These are phyloP conservation scores for Volucella inflata DNA, from an alignment of 2,888 invertebrate genomes.

Conservation along the genomic window DNA sequence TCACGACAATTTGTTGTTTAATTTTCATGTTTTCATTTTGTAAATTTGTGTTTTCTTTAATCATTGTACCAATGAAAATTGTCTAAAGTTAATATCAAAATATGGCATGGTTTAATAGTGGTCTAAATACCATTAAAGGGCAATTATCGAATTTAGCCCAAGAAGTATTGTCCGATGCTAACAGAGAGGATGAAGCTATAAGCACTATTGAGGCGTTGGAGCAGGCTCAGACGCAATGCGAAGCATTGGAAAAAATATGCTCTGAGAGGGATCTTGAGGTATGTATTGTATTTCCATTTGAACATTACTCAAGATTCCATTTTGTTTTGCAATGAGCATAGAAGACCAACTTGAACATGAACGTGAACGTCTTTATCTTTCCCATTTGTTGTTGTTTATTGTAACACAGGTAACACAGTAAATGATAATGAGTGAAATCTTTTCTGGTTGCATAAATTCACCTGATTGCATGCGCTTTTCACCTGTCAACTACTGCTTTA, in stretches of 20 bases:
- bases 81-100: slow-evolving; percentile 25
- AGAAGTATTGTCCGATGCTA: slow-evolving; percentile 92
- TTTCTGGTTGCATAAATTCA: not conserved
- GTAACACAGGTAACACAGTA: not conserved
- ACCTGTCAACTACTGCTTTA: not conserved
- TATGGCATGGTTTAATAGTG: slow-evolving; percentile 89
- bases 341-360: slow-evolving; percentile 58
- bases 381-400: slow-evolving; percentile 51
- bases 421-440: slow-evolving; percentile 11
- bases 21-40: slow-evolving; percentile 53
- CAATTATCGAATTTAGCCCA: slow-evolving; percentile 95
- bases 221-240: slow-evolving; percentile 63
- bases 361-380: slow-evolving; percentile 51
- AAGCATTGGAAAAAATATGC: slow-evolving; percentile 64
- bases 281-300: not conserved
- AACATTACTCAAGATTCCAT: slow-evolving; percentile 1
- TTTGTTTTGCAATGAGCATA: slow-evolving; percentile 19
- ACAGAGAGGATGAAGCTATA: slow-evolving; percentile 85
- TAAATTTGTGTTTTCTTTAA: slow-evolving; percentile 40
- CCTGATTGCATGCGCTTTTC: not conserved
- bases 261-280: slow-evolving; percentile 67
- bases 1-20: slow-evolving; percentile 68
- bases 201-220: slow-evolving; percentile 77
- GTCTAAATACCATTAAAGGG: slow-evolving; percentile 88
- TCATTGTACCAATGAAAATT: slow-evolving; percentile 47